These are phyloP conservation scores for Neoseiulus cucumeris DNA, from an alignment of 1,140 invertebrate species.

Conservation along the genomic window DNA sequence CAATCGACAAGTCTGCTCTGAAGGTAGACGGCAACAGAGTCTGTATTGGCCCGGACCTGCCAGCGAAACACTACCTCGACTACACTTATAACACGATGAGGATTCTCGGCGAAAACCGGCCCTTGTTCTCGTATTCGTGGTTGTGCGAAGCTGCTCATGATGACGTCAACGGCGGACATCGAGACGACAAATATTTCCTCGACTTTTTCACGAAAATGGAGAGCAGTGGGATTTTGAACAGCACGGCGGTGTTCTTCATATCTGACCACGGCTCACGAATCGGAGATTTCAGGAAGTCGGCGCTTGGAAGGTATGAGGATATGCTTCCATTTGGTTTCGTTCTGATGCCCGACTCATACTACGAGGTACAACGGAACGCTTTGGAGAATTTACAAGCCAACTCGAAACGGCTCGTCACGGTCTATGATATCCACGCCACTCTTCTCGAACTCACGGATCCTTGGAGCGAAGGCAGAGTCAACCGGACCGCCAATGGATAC, in stretches of 20 bases:
- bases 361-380: not conserved
- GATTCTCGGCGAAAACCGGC: not conserved
- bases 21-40: not conserved
- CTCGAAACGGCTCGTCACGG: not conserved
- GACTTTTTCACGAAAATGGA: slow-evolving; percentile 10
- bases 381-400: not conserved
- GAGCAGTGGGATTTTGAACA: not conserved
- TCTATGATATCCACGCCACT: not conserved
- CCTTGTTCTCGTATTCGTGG: not conserved
- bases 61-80: not conserved
- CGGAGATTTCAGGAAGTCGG: not conserved
- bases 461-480: not conserved
- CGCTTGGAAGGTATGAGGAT: not conserved
- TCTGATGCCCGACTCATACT: slow-evolving; percentile 3
- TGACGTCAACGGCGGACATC: not conserved
- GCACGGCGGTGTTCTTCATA: slow-evolving; percentile 10
- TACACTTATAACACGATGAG: slow-evolving; percentile 7
- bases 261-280: slow-evolving; percentile 5
- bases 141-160: not conserved
- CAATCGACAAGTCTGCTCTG: not conserved
- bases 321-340: not conserved
- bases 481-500: not conserved
- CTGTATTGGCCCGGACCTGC: not conserved
- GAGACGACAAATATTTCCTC: not conserved
- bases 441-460: not conserved